Percentiles rank a stretch among this genome's conserved stretches.
phyloP scores from a whole-genome alignment of 1,140 invertebrate species.

The Drosophila parabipectinata region DNA sequence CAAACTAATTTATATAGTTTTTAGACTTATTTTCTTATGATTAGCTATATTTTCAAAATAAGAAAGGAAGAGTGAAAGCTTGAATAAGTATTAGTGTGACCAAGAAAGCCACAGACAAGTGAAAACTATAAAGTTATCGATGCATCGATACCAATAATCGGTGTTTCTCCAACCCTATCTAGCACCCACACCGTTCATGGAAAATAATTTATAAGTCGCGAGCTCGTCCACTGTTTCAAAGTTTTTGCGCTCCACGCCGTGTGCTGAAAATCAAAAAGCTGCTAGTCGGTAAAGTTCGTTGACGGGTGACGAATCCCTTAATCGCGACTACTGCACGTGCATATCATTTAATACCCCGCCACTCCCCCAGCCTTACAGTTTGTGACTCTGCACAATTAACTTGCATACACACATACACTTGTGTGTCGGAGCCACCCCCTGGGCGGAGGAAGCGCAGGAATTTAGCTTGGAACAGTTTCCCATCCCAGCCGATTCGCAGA shows the following conservation, averaged over 20 bases:
- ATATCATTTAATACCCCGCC: slow-evolving; percentile 1
- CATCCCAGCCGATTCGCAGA: neutral
- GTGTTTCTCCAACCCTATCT: neutral
- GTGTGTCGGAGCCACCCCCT: slow-evolving; percentile 18
- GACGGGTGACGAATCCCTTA: neutral
- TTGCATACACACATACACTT: slow-evolving; percentile 24
- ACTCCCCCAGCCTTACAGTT: neutral
- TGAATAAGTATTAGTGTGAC: too few species aligned
- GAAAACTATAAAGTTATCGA: neutral
- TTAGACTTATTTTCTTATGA: neutral
- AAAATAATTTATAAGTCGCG: slow-evolving; percentile 5
- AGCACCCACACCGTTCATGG: neutral
- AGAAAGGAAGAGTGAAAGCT: neutral
- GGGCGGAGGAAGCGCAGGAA: slow-evolving; percentile 47
- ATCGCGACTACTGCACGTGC: slow-evolving; percentile 30
- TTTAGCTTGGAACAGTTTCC: slow-evolving; percentile 40
- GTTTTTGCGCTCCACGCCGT: slow-evolving; percentile 16
- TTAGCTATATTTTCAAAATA: neutral
- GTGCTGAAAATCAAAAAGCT: slow-evolving; percentile 18
- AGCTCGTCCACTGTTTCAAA: slow-evolving; percentile 18
- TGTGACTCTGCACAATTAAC: slow-evolving; percentile 46
- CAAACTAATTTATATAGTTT: too few species aligned
- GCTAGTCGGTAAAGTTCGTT: slow-evolving; percentile 25
- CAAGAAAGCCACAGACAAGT: too few species aligned
- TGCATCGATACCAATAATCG: neutral